These are phyloP conservation scores for Triops cancriformis DNA, from an alignment of 1,140 invertebrate species.

Conservation along the genomic window DNA sequence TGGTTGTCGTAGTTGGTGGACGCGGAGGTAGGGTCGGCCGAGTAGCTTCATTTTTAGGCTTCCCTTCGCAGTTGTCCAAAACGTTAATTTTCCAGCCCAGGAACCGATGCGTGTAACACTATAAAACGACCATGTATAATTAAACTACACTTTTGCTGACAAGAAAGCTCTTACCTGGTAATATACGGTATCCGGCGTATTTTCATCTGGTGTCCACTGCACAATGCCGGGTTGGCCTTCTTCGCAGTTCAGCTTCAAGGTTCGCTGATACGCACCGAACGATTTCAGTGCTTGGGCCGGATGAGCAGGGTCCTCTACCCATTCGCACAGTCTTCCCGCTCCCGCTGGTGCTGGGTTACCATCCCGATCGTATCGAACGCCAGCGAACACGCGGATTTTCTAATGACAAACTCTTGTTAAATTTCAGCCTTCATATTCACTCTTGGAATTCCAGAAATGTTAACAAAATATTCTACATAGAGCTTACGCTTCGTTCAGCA, in stretches of 20 bases:
- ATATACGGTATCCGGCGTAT: constrained; percentile 83
- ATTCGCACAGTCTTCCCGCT: constrained; percentile 71
- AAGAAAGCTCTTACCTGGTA: constrained; percentile 59
- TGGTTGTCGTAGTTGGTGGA: neutral
- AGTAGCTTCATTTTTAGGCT: neutral
- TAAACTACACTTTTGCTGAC: neutral
- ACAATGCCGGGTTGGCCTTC: constrained; percentile 72
- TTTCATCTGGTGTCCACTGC: constrained; percentile 73
- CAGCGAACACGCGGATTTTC: constrained; percentile 72
- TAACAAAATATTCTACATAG: constrained; percentile 16
- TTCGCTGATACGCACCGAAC: constrained; percentile 80
- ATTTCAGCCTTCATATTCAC: neutral
- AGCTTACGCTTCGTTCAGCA: constrained; percentile 65
- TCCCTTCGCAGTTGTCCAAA: constrained; percentile 55
- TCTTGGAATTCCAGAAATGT: constrained; percentile 3
- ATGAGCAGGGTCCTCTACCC: constrained; percentile 63
- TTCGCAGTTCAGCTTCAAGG: constrained; percentile 70
- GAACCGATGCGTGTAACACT: constrained; percentile 86
- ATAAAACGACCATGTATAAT: constrained; percentile 35
- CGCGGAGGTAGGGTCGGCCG: constrained; percentile 5
- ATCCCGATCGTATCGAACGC: constrained; percentile 54
- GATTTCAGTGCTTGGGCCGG: constrained; percentile 60
- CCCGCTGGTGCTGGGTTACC: constrained; percentile 61
- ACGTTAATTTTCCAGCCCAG: constrained; percentile 93
- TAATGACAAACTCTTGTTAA: constrained; percentile 37